Evolutionary conservation across 2,888 invertebrate genomes (phyloP).

Genomic region (Netelia melanura): DNA sequence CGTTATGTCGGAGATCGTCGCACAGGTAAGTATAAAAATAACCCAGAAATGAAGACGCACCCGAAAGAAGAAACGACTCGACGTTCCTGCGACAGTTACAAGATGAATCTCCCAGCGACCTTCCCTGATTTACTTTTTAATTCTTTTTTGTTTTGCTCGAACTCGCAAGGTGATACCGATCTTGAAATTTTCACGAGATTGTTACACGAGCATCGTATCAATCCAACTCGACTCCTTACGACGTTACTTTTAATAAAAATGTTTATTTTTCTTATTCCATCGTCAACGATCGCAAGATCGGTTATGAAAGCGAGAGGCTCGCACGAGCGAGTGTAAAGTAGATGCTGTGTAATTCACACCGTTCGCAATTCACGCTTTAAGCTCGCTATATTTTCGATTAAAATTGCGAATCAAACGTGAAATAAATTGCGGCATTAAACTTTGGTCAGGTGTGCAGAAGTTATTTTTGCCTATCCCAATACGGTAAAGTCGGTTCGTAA

Average conservation of each 20-base stretch:
- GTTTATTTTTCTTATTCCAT: neutral
- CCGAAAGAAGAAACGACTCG: slow-evolving; percentile 18
- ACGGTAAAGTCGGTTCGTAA: too few species aligned
- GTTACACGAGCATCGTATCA: neutral
- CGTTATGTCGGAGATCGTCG: slow-evolving; percentile 57
- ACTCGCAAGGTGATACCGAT: neutral
- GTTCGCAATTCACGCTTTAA: neutral
- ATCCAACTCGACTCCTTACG: neutral
- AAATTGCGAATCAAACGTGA: neutral
- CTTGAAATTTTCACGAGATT: slow-evolving; percentile 9
- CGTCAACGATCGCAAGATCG: neutral
- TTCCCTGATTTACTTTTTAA: slow-evolving; percentile 14
- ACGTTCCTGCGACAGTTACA: slow-evolving; percentile 48
- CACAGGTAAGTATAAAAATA: slow-evolving; percentile 47
- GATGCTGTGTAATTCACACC: neutral
- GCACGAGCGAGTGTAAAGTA: neutral
- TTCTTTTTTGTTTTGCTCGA: neutral
- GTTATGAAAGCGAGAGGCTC: neutral
- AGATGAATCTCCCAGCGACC: slow-evolving; percentile 31
- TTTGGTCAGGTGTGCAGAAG: neutral
- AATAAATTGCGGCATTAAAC: neutral
- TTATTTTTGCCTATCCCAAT: neutral
- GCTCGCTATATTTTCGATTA: neutral
- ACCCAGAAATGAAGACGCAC: slow-evolving; percentile 33
- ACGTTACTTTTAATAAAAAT: neutral